Base-by-base conservation (phyloP, 92 coral and sea anemone genomes). In the Phenganax stokvisi region DNA sequence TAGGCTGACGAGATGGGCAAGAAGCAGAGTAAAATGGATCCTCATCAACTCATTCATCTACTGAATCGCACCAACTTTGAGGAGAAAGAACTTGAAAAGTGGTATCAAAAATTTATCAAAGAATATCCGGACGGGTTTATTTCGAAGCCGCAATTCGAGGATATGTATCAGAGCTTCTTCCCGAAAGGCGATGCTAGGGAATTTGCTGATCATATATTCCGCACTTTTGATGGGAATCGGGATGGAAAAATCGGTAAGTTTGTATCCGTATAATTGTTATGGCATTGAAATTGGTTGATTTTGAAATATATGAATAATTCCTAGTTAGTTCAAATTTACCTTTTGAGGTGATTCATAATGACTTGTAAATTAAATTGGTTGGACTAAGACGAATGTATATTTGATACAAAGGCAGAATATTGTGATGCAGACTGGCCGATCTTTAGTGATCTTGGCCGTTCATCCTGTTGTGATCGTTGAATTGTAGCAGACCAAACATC, bases 171-270 rank as follows among this genome's bases (percentile, higher is more conserved):
- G 70, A 94, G 91, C 44, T 96, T 94, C 2, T 94, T 94, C 83
- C 89, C 92, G 75, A 89, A 91, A 77, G 98, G 98, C 56, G 98
- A 94, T 61, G 97, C 98, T 53, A 86, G 96, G 57, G 87, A 88
- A 72, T 90, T 94, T 37, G 98, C 98, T 20, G 90, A 96, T 30
- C 92, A 96, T 56, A 93, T 94, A 15, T 94, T 94, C 78, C 92
- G 98, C 28, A 89, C 97, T 9, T 94, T 94, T 80, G 98, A 94
- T 77, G 98, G 87, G 51, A 94, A 94, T 84, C 85, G 87, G 57
- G 98, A 94, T 66, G 98, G 97, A 2, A 94, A 92, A 94, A 94
- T 94, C 65, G 98, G 98, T 90, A 80, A 89, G 94, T 25, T 55
- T 54, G 52, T 56, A 12, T 20, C 47, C 60, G 51, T 54, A 75